Percentiles rank a stretch among this genome's conserved stretches.
Evolutionary conservation across 2,113 vertebrate species (phyloP).

Genomic region (Pleuronectes platessa): DNA sequence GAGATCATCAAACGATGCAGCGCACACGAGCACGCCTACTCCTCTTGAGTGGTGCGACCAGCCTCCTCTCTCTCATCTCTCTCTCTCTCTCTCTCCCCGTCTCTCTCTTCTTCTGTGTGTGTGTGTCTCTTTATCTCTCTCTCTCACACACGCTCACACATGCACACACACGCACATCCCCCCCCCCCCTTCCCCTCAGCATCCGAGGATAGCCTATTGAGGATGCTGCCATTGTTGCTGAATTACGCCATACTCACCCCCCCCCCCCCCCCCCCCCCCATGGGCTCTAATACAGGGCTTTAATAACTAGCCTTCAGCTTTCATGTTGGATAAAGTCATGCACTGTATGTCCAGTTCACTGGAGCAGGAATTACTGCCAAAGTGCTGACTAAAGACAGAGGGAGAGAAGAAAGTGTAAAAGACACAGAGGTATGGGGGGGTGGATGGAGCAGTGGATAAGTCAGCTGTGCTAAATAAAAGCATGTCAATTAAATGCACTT

Average conservation of each 20-base stretch:
- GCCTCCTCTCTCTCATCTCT: constrained; percentile 21
- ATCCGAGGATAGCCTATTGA: constrained; percentile 57
- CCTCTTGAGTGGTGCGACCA: constrained; percentile 77
- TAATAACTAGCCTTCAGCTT: constrained; percentile 78
- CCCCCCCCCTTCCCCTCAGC: constrained; percentile 37
- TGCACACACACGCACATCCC: constrained; percentile 13
- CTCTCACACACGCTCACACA: background rate
- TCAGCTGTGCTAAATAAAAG: constrained; percentile 47
- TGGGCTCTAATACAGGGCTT: constrained; percentile 48
- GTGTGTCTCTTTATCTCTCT: background rate
- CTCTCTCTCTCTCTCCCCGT: background rate
- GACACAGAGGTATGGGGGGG: background rate
- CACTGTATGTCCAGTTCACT: constrained; percentile 59
- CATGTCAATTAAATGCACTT: constrained; percentile 63
- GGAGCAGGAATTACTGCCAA: constrained; percentile 81
- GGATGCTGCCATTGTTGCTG: constrained; percentile 74
- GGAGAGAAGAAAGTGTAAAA: constrained; percentile 37
- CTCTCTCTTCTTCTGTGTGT: background rate
- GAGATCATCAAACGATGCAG: constrained; percentile 70
- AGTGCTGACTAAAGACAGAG: constrained; percentile 75
- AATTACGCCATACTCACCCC: constrained; percentile 83
- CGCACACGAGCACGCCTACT: constrained; percentile 74
- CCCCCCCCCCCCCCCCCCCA: constrained; percentile 7
- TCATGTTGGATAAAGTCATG: constrained; percentile 78
- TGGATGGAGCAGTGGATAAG: constrained; percentile 21